phyloP scores from a whole-genome alignment of 2,113 vertebrate genomes.

The Phalacrocorax brasilianus region DNA sequence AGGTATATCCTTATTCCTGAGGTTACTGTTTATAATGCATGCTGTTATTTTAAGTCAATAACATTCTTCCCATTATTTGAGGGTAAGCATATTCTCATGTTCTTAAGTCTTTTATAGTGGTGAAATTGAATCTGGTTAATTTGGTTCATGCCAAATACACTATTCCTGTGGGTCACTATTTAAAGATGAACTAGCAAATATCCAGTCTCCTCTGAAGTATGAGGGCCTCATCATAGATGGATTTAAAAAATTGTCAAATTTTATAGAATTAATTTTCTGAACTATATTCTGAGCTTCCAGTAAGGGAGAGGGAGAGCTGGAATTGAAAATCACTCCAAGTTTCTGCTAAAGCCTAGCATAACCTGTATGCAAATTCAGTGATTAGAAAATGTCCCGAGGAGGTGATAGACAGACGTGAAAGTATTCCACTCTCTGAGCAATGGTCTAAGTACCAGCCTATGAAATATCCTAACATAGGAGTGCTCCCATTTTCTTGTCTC shows the following conservation, averaged over 20 bases:
- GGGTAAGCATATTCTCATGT: background rate
- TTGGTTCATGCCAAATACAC: background rate
- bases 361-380: background rate
- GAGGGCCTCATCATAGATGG: background rate
- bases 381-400: background rate
- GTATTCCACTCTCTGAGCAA: background rate
- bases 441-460: background rate
- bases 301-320: background rate
- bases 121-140: background rate
- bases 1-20: background rate
- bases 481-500: background rate
- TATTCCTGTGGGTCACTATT: background rate
- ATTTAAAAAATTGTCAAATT: background rate
- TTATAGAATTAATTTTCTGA: background rate
- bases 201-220: background rate
- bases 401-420: background rate
- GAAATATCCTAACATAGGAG: background rate
- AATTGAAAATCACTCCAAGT: background rate
- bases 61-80: background rate
- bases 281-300: background rate
- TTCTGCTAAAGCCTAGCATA: background rate
- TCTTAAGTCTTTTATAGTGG: background rate
- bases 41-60: slow-evolving; percentile 22
- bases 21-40: background rate
- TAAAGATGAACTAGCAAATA: background rate